phyloP scores from a whole-genome alignment of 2,797 vertebrate species.

The Parotocinclus haroldoi region DNA sequence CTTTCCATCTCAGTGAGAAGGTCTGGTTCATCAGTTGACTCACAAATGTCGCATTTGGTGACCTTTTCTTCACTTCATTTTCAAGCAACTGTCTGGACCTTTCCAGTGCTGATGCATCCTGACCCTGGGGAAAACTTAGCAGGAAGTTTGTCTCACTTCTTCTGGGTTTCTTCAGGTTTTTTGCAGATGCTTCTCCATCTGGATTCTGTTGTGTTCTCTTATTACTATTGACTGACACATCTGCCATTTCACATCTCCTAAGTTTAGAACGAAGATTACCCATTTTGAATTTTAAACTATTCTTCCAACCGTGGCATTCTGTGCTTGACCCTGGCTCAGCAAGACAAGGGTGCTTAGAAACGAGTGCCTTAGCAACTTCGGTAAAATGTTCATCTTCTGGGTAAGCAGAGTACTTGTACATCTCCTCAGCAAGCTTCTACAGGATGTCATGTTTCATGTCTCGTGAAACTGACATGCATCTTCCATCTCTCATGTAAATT shows the following conservation, averaged over 20 bases:
- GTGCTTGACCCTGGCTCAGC: slow-evolving; percentile 12
- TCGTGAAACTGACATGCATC: slow-evolving; percentile 16
- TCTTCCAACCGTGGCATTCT: slow-evolving; percentile 4
- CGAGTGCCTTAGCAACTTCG: slow-evolving; percentile 2
- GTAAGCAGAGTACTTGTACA: slow-evolving; percentile 20
- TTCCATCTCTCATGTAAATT: slow-evolving; percentile 21
- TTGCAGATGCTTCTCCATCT: no score
- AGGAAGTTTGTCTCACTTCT: slow-evolving; percentile 11
- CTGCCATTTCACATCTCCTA: no score
- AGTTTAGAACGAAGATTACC: slow-evolving; percentile 9
- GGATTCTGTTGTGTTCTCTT: no score
- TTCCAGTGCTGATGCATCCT: neutral
- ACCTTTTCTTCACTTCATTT: slow-evolving; percentile 2
- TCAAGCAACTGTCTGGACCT: neutral
- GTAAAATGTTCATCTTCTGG: slow-evolving; percentile 6
- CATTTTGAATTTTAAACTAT: neutral
- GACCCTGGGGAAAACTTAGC: slow-evolving; percentile 5
- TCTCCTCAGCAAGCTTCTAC: slow-evolving; percentile 25
- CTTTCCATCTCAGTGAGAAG: neutral
- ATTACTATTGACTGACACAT: no score
- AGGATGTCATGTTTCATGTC: slow-evolving; percentile 33
- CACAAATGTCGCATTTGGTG: neutral
- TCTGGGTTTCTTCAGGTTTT: neutral
- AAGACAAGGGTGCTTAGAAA: slow-evolving; percentile 14
- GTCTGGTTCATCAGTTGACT: no score